Base-by-base conservation (phyloP, 2,113 vertebrate genomes). In the Ammodytes marinus region DNA sequence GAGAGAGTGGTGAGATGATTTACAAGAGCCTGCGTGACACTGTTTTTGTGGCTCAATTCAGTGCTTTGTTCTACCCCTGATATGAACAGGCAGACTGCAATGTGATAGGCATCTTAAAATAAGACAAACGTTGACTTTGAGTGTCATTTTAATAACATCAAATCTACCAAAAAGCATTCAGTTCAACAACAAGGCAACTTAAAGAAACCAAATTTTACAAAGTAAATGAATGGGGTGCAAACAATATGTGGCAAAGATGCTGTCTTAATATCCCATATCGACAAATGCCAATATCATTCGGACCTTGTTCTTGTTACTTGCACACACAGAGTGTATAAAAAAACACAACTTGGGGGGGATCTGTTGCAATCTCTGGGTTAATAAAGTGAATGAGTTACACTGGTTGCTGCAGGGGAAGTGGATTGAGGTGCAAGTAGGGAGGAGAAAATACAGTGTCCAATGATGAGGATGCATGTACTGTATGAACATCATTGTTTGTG, bases 361-460 rank as follows among this genome's bases (percentile, higher is more conserved):
- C 15, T 15, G 42, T 58, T 40, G 52, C 40, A 67, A 60, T 67
- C 6, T 40, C 17, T 0, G 2, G 35, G 50, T 65, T 65, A 63
- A 63, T 55, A 7, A 68, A 45, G 61, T 45, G 37, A 73, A 80
- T 43, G 59, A 79, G 67, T 78, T 8, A 71, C 52, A 59, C 52
- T 7, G 11, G 37, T 5, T 17, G 19, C 40, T 69, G 57, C 57
- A 42, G 55, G 42, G n/a, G 49, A 47, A 61, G 65, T 27, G 47
- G 14, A 12, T 53, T 19, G 1, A 58, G 40, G 52, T 39, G n/a
- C 2, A 27, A 53, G 35, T n/a, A 11, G 54, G 17, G 19, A 40
- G 46, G 19, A 70, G n/a, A 8, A 42, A 27, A 59, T 45, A 35
- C 46, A 42, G 15, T 9, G 3, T 58, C 43, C 12, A 35, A 9